These are phyloP conservation scores for Rhynchomys soricoides DNA, from an alignment of 2,113 vertebrate species.

Conservation along the genomic window DNA sequence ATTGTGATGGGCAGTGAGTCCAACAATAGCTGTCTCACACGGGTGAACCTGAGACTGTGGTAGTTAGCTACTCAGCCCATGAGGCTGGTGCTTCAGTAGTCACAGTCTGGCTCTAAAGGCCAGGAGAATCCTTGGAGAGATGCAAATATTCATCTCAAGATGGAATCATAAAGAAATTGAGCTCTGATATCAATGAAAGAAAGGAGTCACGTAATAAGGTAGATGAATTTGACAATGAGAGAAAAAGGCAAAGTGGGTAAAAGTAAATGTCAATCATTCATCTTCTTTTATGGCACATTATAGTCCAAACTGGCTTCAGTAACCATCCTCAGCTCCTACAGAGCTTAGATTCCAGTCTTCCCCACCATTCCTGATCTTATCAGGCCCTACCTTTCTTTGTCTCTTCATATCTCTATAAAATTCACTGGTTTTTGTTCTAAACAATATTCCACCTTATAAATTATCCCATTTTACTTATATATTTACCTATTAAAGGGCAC, in stretches of 20 bases:
- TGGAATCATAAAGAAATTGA: not conserved
- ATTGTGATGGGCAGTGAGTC: fast-evolving
- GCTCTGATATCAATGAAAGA: not conserved
- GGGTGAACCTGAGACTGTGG: not conserved
- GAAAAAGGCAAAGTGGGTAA: not conserved
- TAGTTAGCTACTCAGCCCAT: not conserved
- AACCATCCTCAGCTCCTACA: not conserved
- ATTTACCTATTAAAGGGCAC: not conserved
- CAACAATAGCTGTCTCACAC: not conserved
- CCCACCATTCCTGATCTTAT: not conserved
- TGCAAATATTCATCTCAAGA: not conserved
- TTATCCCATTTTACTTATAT: not conserved
- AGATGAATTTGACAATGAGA: not conserved
- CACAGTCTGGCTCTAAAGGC: not conserved
- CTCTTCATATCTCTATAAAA: too few species aligned
- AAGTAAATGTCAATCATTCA: not conserved
- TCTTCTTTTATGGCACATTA: not conserved
- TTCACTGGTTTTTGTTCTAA: not conserved
- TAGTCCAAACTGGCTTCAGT: not conserved
- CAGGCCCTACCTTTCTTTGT: not conserved
- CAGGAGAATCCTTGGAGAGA: not conserved
- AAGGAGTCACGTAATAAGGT: too few species aligned
- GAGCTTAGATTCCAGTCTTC: not conserved
- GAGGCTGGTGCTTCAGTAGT: too few species aligned
- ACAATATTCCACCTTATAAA: not conserved